A percentile compares a stretch with the other conserved stretches of the same genome.
Conservation (phyloP, 2,113 vertebrate genomes). For the Asarcornis scutulata region DNA sequence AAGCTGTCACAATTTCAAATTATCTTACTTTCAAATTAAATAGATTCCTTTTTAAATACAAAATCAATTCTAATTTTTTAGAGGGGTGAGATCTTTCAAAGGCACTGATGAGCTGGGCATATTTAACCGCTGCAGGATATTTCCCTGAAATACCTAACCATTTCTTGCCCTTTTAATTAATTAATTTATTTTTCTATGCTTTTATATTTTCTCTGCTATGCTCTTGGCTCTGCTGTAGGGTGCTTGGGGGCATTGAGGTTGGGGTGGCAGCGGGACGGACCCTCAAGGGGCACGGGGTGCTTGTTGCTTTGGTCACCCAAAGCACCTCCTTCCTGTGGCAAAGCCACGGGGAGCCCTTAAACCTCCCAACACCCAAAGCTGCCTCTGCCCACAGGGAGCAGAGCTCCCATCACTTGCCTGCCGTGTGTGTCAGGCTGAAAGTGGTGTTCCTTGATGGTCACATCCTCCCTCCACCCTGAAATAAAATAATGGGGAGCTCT, state of each 20-base stretch:
- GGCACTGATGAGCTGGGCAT: conserved; percentile 39
- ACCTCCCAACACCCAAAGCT: background rate
- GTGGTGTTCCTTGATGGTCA: background rate
- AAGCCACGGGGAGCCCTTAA: background rate
- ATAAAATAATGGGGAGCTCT: too few relatives aligned
- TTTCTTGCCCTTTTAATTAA: background rate
- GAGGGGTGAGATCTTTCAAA: conserved; percentile 65
- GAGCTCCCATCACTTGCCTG: background rate
- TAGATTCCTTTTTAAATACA: conserved; percentile 71
- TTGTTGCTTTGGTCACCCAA: background rate
- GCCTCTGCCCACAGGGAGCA: background rate
- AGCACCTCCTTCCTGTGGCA: background rate
- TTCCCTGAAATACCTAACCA: conserved; percentile 9
- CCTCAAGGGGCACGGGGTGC: background rate
- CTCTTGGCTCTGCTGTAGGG: background rate
- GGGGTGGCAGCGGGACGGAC: background rate
- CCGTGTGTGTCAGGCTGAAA: background rate
- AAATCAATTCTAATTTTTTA: conserved; percentile 72
- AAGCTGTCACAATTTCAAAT: conserved; percentile 66
- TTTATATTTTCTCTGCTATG: background rate
- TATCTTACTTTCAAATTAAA: conserved; percentile 70
- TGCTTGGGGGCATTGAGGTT: background rate
- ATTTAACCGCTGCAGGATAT: conserved; percentile 34
- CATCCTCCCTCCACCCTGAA: too few relatives aligned
- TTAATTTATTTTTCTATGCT: background rate